Evolutionary conservation across 35 echinoderm and acorn worm species (phyloP).

Genomic region (Apostichopus japonicus): DNA sequence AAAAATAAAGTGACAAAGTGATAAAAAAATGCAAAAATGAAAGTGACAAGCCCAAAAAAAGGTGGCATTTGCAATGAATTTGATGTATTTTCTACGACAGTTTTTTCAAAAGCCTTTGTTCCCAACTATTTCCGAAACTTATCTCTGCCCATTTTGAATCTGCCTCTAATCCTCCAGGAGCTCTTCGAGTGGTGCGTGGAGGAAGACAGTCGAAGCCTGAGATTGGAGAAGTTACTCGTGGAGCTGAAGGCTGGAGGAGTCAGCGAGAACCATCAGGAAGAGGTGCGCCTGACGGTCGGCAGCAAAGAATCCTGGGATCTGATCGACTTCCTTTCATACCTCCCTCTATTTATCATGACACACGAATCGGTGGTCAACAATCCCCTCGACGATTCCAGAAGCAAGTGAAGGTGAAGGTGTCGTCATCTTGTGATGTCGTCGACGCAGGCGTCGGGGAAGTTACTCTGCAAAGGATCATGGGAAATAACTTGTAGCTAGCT

Average conservation of each 20-base stretch:
- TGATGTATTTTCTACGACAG: too few species aligned
- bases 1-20: too few species aligned
- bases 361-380: slow-evolving; percentile 90
- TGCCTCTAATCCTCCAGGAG: slow-evolving; percentile 56
- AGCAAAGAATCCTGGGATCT: slow-evolving; percentile 76
- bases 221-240: slow-evolving; percentile 69
- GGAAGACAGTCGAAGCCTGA: slow-evolving; percentile 65
- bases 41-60: too few species aligned
- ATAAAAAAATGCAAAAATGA: too few species aligned
- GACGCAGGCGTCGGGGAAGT: too few species aligned
- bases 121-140: background rate
- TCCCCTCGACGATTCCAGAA: slow-evolving; percentile 74
- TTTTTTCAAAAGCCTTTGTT: too few species aligned
- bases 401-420: slow-evolving; percentile 57
- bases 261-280: slow-evolving; percentile 85
- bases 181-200: slow-evolving; percentile 93
- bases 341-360: slow-evolving; percentile 90
- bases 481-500: too few species aligned
- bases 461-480: too few species aligned
- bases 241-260: slow-evolving; percentile 96
- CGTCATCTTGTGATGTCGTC: too few species aligned
- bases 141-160: background rate
- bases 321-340: slow-evolving; percentile 88
- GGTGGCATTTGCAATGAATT: too few species aligned
- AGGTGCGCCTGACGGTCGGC: slow-evolving; percentile 75